A percentile compares a stretch with the other conserved stretches of the same genome.
Evolutionary conservation across 2,797 vertebrate species (phyloP).

Genomic region (Sebastes trivittatus): DNA sequence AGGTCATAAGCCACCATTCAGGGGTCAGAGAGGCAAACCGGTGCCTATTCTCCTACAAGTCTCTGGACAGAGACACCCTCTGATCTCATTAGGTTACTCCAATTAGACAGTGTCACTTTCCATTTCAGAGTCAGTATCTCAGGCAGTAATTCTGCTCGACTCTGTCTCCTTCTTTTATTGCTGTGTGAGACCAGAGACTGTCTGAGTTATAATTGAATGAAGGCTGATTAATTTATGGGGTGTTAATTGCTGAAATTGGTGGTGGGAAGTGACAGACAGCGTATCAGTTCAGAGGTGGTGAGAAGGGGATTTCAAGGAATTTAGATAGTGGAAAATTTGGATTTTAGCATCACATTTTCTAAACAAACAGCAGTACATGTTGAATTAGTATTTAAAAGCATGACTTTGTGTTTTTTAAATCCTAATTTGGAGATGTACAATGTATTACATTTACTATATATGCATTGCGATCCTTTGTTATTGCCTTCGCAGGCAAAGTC

Average conservation of each 20-base stretch:
- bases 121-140: conserved; percentile 66
- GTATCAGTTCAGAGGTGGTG: background rate
- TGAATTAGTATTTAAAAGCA: background rate
- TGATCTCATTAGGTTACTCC: conserved; percentile 72
- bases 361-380: background rate
- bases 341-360: background rate
- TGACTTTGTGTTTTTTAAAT: background rate
- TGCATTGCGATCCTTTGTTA: conserved; percentile 15
- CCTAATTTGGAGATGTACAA: background rate
- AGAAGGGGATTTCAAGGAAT: background rate
- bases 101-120: conserved; percentile 79
- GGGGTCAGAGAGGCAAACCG: conserved; percentile 44
- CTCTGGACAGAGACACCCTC: conserved; percentile 57
- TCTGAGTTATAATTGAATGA: conserved; percentile 65
- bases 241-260: conserved; percentile 57
- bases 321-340: background rate
- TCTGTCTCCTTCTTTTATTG: conserved; percentile 46
- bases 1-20: conserved; percentile 31
- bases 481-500: conserved; percentile 10
- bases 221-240: conserved; percentile 57
- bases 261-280: conserved; percentile 26
- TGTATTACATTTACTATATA: background rate
- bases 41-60: conserved; percentile 30
- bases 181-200: conserved; percentile 40
- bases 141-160: conserved; percentile 45